phyloP scores from a whole-genome alignment of 2,797 vertebrate genomes.

The Arnoldichthys spilopterus region DNA sequence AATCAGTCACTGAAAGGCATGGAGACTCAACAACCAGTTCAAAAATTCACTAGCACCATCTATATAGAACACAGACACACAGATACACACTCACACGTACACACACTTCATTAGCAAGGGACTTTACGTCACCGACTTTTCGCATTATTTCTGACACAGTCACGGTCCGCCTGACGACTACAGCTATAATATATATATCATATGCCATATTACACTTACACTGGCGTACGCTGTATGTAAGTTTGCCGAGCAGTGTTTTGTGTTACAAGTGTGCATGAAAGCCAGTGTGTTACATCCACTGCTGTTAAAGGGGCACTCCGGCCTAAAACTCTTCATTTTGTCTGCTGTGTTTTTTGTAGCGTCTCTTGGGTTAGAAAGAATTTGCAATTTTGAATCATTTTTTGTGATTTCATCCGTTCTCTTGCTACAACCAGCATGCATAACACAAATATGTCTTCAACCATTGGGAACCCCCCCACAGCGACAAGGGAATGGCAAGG shows the following conservation, averaged over 20 bases:
- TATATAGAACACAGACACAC: constrained; percentile 34
- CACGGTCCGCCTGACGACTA: constrained; percentile 6
- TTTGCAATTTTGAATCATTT: no score
- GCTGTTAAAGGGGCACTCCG: not conserved
- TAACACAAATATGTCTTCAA: no score
- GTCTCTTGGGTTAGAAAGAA: no score
- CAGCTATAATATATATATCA: constrained; percentile 25
- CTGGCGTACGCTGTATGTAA: not conserved
- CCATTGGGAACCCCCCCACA: no score
- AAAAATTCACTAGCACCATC: constrained; percentile 44
- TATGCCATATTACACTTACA: constrained; percentile 8
- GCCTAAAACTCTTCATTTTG: not conserved
- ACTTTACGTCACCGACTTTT: not conserved
- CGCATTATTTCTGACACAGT: not conserved
- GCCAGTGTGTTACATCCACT: constrained; percentile 19
- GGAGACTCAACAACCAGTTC: constrained; percentile 16
- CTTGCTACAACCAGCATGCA: no score
- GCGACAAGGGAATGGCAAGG: no score
- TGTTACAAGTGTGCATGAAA: not conserved
- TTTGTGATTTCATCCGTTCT: no score
- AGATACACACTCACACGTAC: constrained; percentile 9
- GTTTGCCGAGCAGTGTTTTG: not conserved
- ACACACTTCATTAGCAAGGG: constrained; percentile 9
- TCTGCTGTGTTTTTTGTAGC: not conserved
- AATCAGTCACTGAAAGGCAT: constrained; percentile 23